Evolutionary conservation across 1,140 invertebrate species (phyloP), one percentile per base, ranked within the genome.

Genomic region (Wasmannia auropunctata): DNA sequence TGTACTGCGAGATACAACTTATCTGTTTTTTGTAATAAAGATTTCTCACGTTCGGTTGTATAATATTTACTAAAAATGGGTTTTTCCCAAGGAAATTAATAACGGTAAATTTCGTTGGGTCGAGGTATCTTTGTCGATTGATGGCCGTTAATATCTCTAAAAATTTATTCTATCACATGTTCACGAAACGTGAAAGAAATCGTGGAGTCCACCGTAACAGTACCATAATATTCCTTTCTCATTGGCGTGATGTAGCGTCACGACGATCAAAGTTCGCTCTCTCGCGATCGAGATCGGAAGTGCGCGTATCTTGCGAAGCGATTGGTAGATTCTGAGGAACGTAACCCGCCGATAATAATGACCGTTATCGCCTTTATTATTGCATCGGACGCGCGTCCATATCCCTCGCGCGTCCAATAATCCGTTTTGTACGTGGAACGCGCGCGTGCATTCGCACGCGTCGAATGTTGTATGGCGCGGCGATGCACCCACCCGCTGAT

Each of bases 401-500:
- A 58, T 51, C 56, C 75, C 16, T 60, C 81, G 28, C 19, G 34
- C 65, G 70, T 76, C 86, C 69, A 60, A 76, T 76, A 85, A 85
- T 87, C 72, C 63, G 63, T 31, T 62, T 67, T 67, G 60, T 63
- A 75, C 63, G 81, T 40, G 81, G 63, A 63, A 54, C 22, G 74
- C 63, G 83, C 77, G 76, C 75, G 84, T 79, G 62, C 49, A 74
- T 69, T 54, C 56, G 77, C 75, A 79, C 56, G 79, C 31, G 56
- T 63, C 40, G 51, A 77, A 40, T 31, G 56, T 87, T 74, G 85
- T 31, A 67, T 60, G 58, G 86, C 85, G 62, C 67, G 49, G 56
- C 43, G 79, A 56, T 85, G 54, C 86, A 88, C 80, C 83, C 88
- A 80, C 87, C 87, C 87, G 87, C 87, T 89, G 87, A 40, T 75